Evolutionary conservation across 2,888 invertebrate genomes (phyloP).

Genomic region (Lepas anatifera): DNA sequence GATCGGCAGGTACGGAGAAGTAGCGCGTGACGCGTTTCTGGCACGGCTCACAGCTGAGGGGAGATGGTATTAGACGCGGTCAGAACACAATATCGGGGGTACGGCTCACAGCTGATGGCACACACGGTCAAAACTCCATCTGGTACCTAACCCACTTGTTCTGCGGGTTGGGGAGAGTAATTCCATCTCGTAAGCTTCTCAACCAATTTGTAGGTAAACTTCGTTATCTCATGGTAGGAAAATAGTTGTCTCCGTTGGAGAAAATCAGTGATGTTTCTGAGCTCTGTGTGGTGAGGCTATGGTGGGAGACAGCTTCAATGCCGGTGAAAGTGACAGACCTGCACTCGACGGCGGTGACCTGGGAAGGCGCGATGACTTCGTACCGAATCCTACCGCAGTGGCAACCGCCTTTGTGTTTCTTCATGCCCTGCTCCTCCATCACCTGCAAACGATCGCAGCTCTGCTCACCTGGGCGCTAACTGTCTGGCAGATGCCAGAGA

Average conservation of each 20-base stretch:
- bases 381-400: slow-evolving; percentile 38
- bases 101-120: no score
- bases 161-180: no score
- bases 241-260: background rate
- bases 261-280: no score
- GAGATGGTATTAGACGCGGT: background rate
- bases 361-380: slow-evolving; percentile 33
- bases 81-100: no score
- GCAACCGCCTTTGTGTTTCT: slow-evolving; percentile 35
- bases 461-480: no score
- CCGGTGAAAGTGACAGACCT: slow-evolving; percentile 31
- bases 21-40: slow-evolving; percentile 39
- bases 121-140: no score
- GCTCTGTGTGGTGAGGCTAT: no score
- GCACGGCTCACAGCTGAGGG: slow-evolving; percentile 39
- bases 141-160: no score
- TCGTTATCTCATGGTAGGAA: background rate
- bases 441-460: no score
- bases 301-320: background rate
- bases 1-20: slow-evolving; percentile 36
- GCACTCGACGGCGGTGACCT: slow-evolving; percentile 34
- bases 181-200: no score
- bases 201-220: background rate
- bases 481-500: no score
- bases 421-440: background rate